Base-by-base conservation (phyloP, 1,140 invertebrate species). In the Drosophila eugracilis region DNA sequence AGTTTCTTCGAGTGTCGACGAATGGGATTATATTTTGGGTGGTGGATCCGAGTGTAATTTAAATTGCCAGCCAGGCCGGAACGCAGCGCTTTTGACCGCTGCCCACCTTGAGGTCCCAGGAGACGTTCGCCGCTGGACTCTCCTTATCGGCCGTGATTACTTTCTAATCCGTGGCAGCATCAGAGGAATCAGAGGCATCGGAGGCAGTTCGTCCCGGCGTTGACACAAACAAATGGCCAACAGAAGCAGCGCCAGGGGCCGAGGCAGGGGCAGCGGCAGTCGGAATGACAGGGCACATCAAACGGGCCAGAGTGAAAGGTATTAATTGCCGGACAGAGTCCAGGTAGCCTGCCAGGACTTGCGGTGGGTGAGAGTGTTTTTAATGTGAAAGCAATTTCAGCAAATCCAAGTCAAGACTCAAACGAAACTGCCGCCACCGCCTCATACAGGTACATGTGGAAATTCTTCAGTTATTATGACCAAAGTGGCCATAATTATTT, bases 311-410 rank as follows among this genome's bases (percentile, higher is more conserved):
- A 83, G 83, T 88, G 83, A 88, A 88, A 88, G 83, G 83, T 88
- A 88, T 88, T 88, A 88, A 88, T 88, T 88, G 83, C 83, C 42
- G 44, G 34, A 12, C 65, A 44, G 69, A 75, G 39, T 44, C 58
- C 83, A 88, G 83, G 83, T 88, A 88, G 78, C 65, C 47, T n/a
- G 17, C 22, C 53, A 48, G 50, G 50, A 67, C 53, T 34, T 57
- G 71, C 42, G 55, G 41, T 47, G 63, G 54, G 59, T 71, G 59
- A 59, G 76, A 78, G 75, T 89, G 85, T 81, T 89, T 89, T 81
- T 85, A 89, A 89, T 89, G 85, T 85, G 85, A 89, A 89, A 89
- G 77, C 86, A 78, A 89, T 89, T 89, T 89, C 15, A 70, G 58
- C 59, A 89, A 89, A 85, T 89, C 85, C 72, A 9, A 60, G 19